Percentiles rank a stretch among this genome's conserved stretches.
Conservation (phyloP, 2,888 invertebrate genomes). For the Pollenia griseotomentosa region DNA sequence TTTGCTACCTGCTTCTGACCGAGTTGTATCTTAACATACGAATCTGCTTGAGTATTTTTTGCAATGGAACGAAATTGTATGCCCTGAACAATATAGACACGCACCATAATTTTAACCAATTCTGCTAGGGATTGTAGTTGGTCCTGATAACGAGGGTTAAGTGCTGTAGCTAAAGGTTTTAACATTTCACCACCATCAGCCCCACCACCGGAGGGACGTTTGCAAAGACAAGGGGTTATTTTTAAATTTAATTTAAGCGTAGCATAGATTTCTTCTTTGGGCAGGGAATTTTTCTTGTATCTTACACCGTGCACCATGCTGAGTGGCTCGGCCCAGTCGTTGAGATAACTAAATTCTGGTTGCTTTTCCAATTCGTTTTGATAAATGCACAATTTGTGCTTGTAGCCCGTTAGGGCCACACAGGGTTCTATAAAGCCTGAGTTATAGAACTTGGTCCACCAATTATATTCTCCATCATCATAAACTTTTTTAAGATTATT, state of each 20-base stretch:
- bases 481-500: slow-evolving; percentile 30
- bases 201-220: slow-evolving; percentile 29
- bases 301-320: slow-evolving; percentile 86
- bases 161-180: slow-evolving; percentile 75
- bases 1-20: slow-evolving; percentile 88
- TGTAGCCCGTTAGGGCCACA: slow-evolving; percentile 64
- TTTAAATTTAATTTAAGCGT: slow-evolving; percentile 81
- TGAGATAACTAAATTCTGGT: slow-evolving; percentile 87
- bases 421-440: slow-evolving; percentile 77
- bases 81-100: slow-evolving; percentile 91
- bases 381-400: slow-evolving; percentile 85
- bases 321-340: slow-evolving; percentile 88
- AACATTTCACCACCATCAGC: slow-evolving; percentile 70
- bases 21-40: slow-evolving; percentile 89
- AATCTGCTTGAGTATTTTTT: slow-evolving; percentile 89
- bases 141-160: slow-evolving; percentile 77
- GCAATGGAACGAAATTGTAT: slow-evolving; percentile 90
- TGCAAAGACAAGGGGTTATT: slow-evolving; percentile 78
- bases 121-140: slow-evolving; percentile 76
- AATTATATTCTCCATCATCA: slow-evolving; percentile 83
- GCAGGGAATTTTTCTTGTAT: slow-evolving; percentile 80
- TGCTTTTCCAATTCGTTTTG: slow-evolving; percentile 88
- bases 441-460: slow-evolving; percentile 87
- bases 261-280: slow-evolving; percentile 84
- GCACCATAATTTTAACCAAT: slow-evolving; percentile 83